Evolutionary conservation across 2,113 vertebrate genomes (phyloP).

Genomic region (Colaptes auratus): DNA sequence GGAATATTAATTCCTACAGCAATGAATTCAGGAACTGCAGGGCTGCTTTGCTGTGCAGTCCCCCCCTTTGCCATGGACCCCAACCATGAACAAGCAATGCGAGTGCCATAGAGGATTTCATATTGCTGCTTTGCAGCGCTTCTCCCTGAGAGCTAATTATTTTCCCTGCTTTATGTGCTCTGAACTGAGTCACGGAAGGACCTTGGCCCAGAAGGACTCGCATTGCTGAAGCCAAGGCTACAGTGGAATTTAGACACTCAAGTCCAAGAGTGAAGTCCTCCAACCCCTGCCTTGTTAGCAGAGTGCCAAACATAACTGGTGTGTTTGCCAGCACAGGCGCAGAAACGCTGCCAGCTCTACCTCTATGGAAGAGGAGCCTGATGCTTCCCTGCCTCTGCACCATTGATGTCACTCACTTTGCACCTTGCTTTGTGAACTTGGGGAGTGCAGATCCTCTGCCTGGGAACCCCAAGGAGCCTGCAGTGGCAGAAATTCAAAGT

Average conservation of each 20-base stretch:
- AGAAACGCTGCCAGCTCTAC: not conserved
- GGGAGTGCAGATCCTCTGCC: not conserved
- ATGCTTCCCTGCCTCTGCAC: not conserved
- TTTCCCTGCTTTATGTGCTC: not conserved
- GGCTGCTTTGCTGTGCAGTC: not conserved
- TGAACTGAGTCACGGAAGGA: conserved; percentile 13
- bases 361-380: not conserved
- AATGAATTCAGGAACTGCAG: not conserved
- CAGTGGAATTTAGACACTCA: conserved; percentile 25
- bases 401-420: fast-evolving
- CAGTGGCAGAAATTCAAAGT: not conserved
- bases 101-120: not conserved
- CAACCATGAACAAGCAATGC: fast-evolving
- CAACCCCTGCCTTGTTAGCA: not conserved
- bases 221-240: not conserved
- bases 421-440: not conserved
- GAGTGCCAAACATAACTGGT: not conserved
- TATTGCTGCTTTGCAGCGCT: not conserved
- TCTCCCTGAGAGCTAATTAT: not conserved
- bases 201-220: conserved; percentile 44
- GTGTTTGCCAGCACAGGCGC: not conserved
- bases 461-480: not conserved
- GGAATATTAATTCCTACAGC: conserved; percentile 42
- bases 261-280: conserved; percentile 22
- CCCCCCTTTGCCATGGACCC: not conserved